Evolutionary conservation across 64 coral and sea anemone genomes (phyloP), one percentile per base, ranked within the genome.

Genomic region (Dendronephthya gigantea): DNA sequence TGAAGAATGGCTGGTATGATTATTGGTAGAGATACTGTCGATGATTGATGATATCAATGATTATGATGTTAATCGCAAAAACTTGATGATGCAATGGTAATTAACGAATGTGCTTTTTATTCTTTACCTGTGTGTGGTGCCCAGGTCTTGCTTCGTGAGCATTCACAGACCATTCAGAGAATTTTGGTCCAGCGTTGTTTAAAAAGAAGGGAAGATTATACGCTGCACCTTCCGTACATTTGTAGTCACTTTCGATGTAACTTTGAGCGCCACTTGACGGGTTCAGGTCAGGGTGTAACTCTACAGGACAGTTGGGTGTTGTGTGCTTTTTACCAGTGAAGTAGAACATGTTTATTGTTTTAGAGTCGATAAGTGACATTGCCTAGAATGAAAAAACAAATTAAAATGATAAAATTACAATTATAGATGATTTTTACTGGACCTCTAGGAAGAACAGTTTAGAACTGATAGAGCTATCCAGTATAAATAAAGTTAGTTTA

Each of bases 321-420:
- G 90, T 88, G 25, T 88, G 86, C 41, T 88, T 92, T 23, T 37
- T 22, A 15, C 90, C 90, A 85, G 62, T 82, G 34, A 92, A 92
- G 6, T 92, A 48, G 27, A 92, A 92, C 90, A 92, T 92, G 13
- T 84, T 28, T 1, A 92, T 65, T 35, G 45, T 92, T 34, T 92
- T 92, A 4, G 90, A 82, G 12, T 88, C 52, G 9, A 91, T 40
- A 14, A 88, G 25, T 45, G 85, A 88, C 85, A 91, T 91, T 19
- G 83, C 90, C 90, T 91, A 59, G 25, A 87, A 91, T 33, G 16
- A 50, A 39, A 62, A 23, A 23, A 45, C n/a, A n/a, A n/a, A n/a
- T n/a, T n/a, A n/a, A n/a, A n/a, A n/a, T n/a, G n/a, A n/a, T n/a
- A n/a, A n/a, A n/a, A n/a, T n/a, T n/a, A n/a, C n/a, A n/a, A n/a